Evolutionary conservation across 2,797 vertebrate genomes (phyloP).

Genomic region (Prunella strophiata): DNA sequence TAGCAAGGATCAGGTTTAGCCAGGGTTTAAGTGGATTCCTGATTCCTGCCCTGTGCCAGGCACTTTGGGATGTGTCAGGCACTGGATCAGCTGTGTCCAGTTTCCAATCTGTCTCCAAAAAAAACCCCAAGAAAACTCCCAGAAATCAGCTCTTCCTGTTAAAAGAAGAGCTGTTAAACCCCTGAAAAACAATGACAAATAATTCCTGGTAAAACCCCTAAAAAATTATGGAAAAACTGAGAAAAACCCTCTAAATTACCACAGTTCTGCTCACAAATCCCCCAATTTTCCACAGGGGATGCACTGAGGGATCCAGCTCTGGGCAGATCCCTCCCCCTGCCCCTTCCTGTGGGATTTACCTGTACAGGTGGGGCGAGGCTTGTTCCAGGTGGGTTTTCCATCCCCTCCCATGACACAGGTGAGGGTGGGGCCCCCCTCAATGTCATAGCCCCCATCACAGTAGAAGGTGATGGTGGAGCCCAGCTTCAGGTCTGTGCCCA

Average conservation of each 20-base stretch:
- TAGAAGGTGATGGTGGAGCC: slow-evolving; percentile 92
- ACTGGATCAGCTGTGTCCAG: fast-evolving
- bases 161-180: background rate
- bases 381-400: slow-evolving; percentile 94
- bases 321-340: fast-evolving
- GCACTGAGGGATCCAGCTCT: fast-evolving
- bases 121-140: background rate
- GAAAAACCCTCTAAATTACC: background rate
- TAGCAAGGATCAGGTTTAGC: background rate
- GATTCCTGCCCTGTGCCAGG: background rate
- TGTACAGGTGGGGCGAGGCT: slow-evolving; percentile 90
- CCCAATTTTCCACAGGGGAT: fast-evolving
- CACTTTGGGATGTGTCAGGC: background rate
- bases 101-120: background rate
- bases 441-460: slow-evolving; percentile 92
- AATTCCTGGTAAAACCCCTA: background rate
- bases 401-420: slow-evolving; percentile 93
- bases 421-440: slow-evolving; percentile 89
- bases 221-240: fast-evolving
- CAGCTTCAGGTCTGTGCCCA: slow-evolving; percentile 91
- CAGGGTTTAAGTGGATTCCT: background rate
- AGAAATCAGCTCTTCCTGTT: background rate
- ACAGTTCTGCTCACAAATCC: no score
- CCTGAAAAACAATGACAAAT: fast-evolving
- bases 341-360: slow-evolving; percentile 66